These are phyloP conservation scores for Rhabdophis nuchalis DNA, from an alignment of 2,797 vertebrate genomes.

Conservation along the genomic window DNA sequence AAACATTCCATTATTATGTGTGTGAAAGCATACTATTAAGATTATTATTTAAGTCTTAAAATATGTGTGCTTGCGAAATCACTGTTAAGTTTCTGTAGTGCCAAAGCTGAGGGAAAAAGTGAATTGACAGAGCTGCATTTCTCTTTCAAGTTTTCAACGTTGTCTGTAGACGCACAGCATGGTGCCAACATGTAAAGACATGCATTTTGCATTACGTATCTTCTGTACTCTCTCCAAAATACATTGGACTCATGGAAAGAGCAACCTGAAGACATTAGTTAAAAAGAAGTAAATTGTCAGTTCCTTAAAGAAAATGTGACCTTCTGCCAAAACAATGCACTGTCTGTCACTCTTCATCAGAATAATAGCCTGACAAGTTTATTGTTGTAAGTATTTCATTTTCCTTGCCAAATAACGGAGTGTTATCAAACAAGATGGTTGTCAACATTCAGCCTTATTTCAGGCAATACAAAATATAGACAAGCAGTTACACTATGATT, in stretches of 20 bases:
- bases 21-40: not conserved
- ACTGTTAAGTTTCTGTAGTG: not conserved
- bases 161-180: rapidly evolving
- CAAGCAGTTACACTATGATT: not conserved
- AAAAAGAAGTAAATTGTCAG: slow-evolving; percentile 17
- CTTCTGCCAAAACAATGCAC: slow-evolving; percentile 23
- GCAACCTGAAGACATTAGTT: not conserved
- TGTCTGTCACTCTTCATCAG: not conserved
- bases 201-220: not conserved
- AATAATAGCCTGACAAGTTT: slow-evolving; percentile 15
- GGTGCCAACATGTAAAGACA: not conserved
- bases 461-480: not conserved
- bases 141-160: not conserved
- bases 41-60: not conserved
- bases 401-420: slow-evolving; percentile 2
- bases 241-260: not conserved
- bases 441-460: not conserved
- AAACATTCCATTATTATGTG: not conserved
- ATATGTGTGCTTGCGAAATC: not conserved
- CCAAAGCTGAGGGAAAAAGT: not conserved
- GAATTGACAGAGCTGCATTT: not conserved
- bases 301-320: slow-evolving; percentile 23
- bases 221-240: not conserved
- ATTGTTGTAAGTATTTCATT: not conserved
- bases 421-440: slow-evolving; percentile 7